Base-by-base conservation (phyloP, 2,797 vertebrate species). In the Simalia tracyae region DNA sequence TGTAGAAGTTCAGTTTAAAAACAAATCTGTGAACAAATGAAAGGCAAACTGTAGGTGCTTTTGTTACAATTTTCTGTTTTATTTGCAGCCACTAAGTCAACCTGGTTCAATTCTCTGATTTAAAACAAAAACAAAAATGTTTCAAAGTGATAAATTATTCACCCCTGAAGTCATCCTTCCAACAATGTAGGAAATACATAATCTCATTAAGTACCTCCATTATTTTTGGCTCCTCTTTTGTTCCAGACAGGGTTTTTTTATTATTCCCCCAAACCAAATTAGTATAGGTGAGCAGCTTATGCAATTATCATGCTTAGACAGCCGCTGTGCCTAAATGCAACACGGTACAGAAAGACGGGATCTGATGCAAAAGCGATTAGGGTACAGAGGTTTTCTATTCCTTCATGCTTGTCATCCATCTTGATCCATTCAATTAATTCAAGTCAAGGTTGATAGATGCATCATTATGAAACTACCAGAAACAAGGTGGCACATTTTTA, bases 301-400 rank as follows among this genome's bases (percentile, higher is more conserved):
- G 57, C 90, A 63, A 1, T 84, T 92, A n/a, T 8, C 56, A 56
- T 81, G 87, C 61, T 89, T 0, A 8, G 63, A 84, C 0, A 89
- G 36, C 0, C 15, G 36, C 88, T n/a, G 11, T 17, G 54, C 87
- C 72, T 7, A 68, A 61, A 76, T 26, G 1, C 61, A 42, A 89
- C 12, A 28, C 7, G n/a, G 42, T 84, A 61, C n/a, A 7, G 28
- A 66, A 46, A 81, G 22, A 7, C 11, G n/a, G 31, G 68, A 31
- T 63, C 2, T 89, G 89, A 60, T 57, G 63, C 76, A 89, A 91
- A 86, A 86, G 90, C 24, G n/a, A 89, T 76, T 66, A 93, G 72
- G 22, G 57, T 91, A 72, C 15, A 42, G 81, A 10, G 50, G 68
- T 61, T 46, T 92, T 94, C 91, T 22, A n/a, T 57, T 46, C 28